These are phyloP conservation scores for Busseola fusca DNA, from an alignment of 2,888 invertebrate genomes.

Conservation along the genomic window DNA sequence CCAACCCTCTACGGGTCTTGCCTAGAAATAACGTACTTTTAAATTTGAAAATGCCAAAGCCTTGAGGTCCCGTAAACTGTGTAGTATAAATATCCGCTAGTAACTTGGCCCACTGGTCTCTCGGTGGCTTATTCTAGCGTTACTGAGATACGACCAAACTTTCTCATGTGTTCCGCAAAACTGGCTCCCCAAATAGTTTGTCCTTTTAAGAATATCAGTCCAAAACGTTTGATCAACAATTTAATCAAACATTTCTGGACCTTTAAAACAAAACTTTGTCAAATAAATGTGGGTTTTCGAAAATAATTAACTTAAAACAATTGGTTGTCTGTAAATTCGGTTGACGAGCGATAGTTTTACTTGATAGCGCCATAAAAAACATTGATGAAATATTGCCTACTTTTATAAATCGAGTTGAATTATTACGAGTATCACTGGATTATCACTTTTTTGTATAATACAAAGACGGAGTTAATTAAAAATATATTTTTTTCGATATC, in stretches of 20 bases:
- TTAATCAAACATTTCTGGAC: neutral
- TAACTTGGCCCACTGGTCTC: constrained; percentile 48
- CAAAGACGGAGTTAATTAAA: too few relatives aligned
- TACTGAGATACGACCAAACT: constrained; percentile 73
- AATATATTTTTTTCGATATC: too few relatives aligned
- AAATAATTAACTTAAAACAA: constrained; percentile 20
- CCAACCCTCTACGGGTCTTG: too few relatives aligned
- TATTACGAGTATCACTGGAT: too few relatives aligned
- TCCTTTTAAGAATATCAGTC: constrained; percentile 52
- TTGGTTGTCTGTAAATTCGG: too few relatives aligned
- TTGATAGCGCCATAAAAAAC: too few relatives aligned
- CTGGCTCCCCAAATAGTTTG: constrained; percentile 55
- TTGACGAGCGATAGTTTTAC: too few relatives aligned
- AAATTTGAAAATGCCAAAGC: neutral
- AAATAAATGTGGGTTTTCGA: constrained; percentile 3
- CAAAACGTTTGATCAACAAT: constrained; percentile 28
- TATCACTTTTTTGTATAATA: too few relatives aligned
- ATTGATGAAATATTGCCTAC: too few relatives aligned
- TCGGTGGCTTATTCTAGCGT: constrained; percentile 65
- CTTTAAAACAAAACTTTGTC: neutral
- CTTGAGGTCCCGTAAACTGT: too few relatives aligned
- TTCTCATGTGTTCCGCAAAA: constrained; percentile 65
- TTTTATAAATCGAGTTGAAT: too few relatives aligned
- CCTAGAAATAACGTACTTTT: too few relatives aligned
- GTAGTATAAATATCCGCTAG: constrained; percentile 18